Base-by-base conservation (phyloP, 2,888 invertebrate species). In the Gryllus longicercus region DNA sequence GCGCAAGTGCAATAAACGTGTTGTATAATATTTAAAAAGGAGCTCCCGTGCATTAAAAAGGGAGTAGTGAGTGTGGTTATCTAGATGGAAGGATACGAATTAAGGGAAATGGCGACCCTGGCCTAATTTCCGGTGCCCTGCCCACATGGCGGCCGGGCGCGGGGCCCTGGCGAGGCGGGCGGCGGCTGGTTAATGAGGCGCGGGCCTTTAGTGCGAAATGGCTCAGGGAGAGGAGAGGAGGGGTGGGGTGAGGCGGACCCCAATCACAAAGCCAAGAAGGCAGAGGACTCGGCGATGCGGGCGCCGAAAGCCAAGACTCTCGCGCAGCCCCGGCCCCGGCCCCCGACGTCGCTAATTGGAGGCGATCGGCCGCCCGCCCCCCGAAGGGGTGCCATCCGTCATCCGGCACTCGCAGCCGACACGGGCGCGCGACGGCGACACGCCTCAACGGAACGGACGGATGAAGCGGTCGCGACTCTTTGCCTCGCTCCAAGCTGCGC, bases 71-170 rank as follows among this genome's bases (percentile, higher is more conserved):
- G 63, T 14, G 12, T 14, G n/a, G 63, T n/a, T 63, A 63, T 63
- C 63, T 63, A 18, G 63, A 63, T 63, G 63, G 63, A 63, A 63
- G 63, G n/a, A 14, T n/a, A 63, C 63, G 63, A 63, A 63, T 63
- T 63, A 63, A n/a, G 63, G 63, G 63, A 63, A 63, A 63, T 63
- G 63, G 63, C 63, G 63, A 63, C 63, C 63, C 63, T 63, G 63
- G 63, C 63, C 63, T 63, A 63, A 63, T 63, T 63, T 63, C 63
- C 63, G 63, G 63, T n/a, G n/a, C 16, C n/a, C 63, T 14, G n/a
- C 63, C 63, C 63, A 63, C 63, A 63, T 63, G 63, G 63, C 63
- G n/a, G 63, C 16, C 63, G 12, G n/a, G 63, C 63, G 63, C 16
- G 12, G 16, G 16, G 63, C 16, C 12, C 14, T 11, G 38, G 63